Base-by-base conservation (phyloP, 2,888 invertebrate genomes). In the Ptychoptera albimana region DNA sequence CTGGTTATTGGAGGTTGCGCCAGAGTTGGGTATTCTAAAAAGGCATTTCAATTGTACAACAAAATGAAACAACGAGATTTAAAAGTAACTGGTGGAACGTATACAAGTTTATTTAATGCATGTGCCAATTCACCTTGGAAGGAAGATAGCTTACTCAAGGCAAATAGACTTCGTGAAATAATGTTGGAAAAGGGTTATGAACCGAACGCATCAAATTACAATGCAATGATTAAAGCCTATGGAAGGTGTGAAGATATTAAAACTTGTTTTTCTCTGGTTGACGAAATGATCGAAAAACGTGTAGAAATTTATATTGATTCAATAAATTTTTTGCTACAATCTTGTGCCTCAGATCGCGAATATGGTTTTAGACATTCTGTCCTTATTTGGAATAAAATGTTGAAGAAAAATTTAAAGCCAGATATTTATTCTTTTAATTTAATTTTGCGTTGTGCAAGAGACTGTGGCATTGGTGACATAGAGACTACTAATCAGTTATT, bases 161-260 rank as follows among this genome's bases (percentile, higher is more conserved):
- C 89, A 0, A 69, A 64, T 15, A 64, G 74, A 48, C 66, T 94
- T 42, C 68, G 79, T 44, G 64, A 76, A 46, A 64, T 76, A 4
- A 80, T 92, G 73, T 60, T 72, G 40, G 77, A 81, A 52, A 82
- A 79, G 54, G 72, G 74, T 8, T 66, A 77, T 50, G 69, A 74
- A 50, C 77, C 84, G 3, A 88, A 87, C 58, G 60, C 75, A 1
- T 75, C 77, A 8, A 86, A 82, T 56, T 92, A 86, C 57, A 82
- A 91, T 69, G 77, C 83, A 3, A 84, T 93, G 81, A 85, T 93
- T 31, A 92, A 89, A 69, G 87, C 89, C 2, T 94, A 85, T 67
- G 89, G 88, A 0, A 70, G 82, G 47, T 83, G 84, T 63, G 83
- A 84, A 0, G 82, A 88, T 59, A 59, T 88, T 13, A 57, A 73